Percentiles rank a stretch among this genome's conserved stretches.
phyloP scores from a whole-genome alignment of 2,113 vertebrate species.

The Scomber colias region DNA sequence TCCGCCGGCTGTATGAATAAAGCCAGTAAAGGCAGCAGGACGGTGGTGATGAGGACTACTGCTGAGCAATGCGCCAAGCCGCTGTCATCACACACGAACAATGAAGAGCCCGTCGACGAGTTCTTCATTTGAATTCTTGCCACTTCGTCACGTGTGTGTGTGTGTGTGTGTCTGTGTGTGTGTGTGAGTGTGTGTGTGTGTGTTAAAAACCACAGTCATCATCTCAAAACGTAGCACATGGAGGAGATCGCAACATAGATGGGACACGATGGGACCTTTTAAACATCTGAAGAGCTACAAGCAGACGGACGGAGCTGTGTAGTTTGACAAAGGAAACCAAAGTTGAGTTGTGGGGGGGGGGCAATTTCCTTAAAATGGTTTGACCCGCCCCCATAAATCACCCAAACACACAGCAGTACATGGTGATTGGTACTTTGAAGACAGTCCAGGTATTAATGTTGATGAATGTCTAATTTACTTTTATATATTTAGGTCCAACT shows the following conservation, averaged over 20 bases:
- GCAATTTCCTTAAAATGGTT: slow-evolving; percentile 9
- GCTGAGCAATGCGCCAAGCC: slow-evolving; percentile 18
- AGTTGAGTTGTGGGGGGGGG: slow-evolving; percentile 23
- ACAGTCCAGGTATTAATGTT: not conserved
- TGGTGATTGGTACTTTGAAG: not conserved
- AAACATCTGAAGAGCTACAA: not conserved
- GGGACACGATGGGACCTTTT: not conserved
- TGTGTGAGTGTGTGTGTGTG: not conserved
- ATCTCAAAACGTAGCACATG: not conserved
- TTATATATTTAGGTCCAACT: slow-evolving; percentile 21
- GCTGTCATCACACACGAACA: slow-evolving; percentile 20
- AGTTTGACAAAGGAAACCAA: slow-evolving; percentile 4
- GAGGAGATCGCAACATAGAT: not conserved
- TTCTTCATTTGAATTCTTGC: slow-evolving; percentile 82
- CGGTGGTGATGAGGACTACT: slow-evolving; percentile 40
- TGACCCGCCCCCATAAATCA: not conserved
- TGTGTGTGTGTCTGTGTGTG: not conserved
- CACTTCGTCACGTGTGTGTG: not conserved
- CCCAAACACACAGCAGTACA: not conserved
- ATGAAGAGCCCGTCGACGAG: slow-evolving; percentile 72
- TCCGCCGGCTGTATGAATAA: slow-evolving; percentile 15
- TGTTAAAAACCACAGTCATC: not conserved
- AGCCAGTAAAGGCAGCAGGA: slow-evolving; percentile 28
- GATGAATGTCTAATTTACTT: slow-evolving; percentile 21
- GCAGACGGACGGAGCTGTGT: not conserved